Evolutionary conservation across 2,888 invertebrate species (phyloP).

Genomic region (Drosophila barbarae): DNA sequence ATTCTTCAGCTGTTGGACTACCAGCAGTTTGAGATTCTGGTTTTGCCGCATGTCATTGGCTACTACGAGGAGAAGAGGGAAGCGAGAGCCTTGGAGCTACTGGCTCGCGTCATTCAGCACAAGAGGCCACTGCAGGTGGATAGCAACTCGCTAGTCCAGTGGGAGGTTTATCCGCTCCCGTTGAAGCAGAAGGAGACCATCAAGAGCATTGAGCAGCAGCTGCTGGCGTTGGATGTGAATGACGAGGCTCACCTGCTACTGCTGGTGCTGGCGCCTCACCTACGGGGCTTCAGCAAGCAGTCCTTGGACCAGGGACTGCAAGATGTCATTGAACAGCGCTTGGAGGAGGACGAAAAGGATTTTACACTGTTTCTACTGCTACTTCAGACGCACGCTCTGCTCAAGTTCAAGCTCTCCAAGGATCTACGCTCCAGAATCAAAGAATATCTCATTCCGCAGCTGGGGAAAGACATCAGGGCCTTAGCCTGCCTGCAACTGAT

Average conservation of each 20-base stretch:
- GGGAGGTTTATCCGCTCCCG: slow-evolving; percentile 85
- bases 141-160: slow-evolving; percentile 83
- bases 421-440: slow-evolving; percentile 29
- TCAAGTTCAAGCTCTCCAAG: slow-evolving; percentile 44
- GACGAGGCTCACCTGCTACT: slow-evolving; percentile 77
- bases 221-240: slow-evolving; percentile 59
- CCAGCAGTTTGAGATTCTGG: slow-evolving; percentile 86
- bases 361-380: slow-evolving; percentile 45
- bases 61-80: slow-evolving; percentile 82
- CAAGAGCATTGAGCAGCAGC: slow-evolving; percentile 53
- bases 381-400: slow-evolving; percentile 53
- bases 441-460: slow-evolving; percentile 43
- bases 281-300: slow-evolving; percentile 62
- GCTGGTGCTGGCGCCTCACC: slow-evolving; percentile 72
- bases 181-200: slow-evolving; percentile 77
- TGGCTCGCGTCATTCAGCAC: slow-evolving; percentile 84
- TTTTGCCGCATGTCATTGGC: slow-evolving; percentile 85
- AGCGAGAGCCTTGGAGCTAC: slow-evolving; percentile 81
- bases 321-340: slow-evolving; percentile 23
- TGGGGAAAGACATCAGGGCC: slow-evolving; percentile 72
- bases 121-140: slow-evolving; percentile 85
- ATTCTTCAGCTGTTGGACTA: slow-evolving; percentile 84
- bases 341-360: slow-evolving; percentile 3
- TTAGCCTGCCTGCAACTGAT: slow-evolving; percentile 75
- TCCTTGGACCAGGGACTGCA: slow-evolving; percentile 38